These are phyloP conservation scores for Diabrotica virgifera DNA, from an alignment of 1,140 invertebrate species.

Conservation along the genomic window DNA sequence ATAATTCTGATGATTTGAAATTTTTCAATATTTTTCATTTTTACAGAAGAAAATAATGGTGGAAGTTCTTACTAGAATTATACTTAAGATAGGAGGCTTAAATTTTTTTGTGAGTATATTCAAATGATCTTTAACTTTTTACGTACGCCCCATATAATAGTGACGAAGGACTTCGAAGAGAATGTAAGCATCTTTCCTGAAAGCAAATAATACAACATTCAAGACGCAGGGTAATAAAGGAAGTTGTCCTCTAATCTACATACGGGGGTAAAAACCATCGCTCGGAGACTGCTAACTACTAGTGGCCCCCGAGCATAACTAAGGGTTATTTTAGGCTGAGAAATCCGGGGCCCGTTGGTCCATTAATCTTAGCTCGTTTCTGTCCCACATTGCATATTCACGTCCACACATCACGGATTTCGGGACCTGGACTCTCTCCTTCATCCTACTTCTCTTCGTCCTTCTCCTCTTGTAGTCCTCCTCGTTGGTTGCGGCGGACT, in stretches of 20 bases:
- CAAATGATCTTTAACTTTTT: neutral
- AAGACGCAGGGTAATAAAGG: slow-evolving; percentile 15
- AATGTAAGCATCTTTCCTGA: slow-evolving; percentile 5
- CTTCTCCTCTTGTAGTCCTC: neutral
- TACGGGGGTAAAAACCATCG: slow-evolving; percentile 38
- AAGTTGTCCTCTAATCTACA: slow-evolving; percentile 39
- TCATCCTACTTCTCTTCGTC: neutral
- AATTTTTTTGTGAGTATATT: too few relatives aligned
- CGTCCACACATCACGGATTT: slow-evolving; percentile 48
- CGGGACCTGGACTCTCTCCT: slow-evolving; percentile 15
- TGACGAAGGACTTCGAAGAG: neutral
- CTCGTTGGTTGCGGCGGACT: slow-evolving; percentile 17
- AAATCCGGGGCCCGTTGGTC: slow-evolving; percentile 43
- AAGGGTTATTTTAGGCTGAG: slow-evolving; percentile 47
- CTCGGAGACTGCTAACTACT: slow-evolving; percentile 37
- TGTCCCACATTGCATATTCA: slow-evolving; percentile 48
- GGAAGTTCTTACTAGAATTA: too few relatives aligned
- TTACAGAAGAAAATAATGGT: too few relatives aligned
- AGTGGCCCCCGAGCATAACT: slow-evolving; percentile 27
- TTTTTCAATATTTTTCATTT: too few relatives aligned
- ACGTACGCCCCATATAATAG: neutral
- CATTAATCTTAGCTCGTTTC: slow-evolving; percentile 48
- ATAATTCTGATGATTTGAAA: too few relatives aligned
- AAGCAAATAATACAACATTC: slow-evolving; percentile 14
- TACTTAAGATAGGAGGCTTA: too few relatives aligned